Conservation (phyloP, 2,888 invertebrate genomes). For the Hirtodrosophila duncani region DNA sequence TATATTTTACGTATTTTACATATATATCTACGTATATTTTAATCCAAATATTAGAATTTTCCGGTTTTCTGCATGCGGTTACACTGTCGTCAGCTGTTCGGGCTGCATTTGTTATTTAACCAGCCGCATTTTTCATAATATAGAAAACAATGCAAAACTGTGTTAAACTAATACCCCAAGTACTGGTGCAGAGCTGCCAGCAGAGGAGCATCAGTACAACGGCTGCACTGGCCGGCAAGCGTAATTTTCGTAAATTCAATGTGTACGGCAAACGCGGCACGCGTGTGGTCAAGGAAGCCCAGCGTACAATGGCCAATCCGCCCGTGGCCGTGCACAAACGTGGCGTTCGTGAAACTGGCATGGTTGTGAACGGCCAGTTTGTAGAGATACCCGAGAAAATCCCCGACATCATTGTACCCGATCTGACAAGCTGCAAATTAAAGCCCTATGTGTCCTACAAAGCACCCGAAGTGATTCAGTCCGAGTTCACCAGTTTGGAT, state of each 20-base stretch:
- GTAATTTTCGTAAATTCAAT: slow-evolving; percentile 90
- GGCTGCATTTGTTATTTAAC: slow-evolving; percentile 61
- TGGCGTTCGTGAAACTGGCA: slow-evolving; percentile 84
- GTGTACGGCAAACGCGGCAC: slow-evolving; percentile 88
- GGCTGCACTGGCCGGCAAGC: slow-evolving; percentile 82
- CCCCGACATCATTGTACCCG: slow-evolving; percentile 95
- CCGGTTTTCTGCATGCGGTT: too few species aligned
- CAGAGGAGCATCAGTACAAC: slow-evolving; percentile 79
- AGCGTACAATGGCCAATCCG: slow-evolving; percentile 79
- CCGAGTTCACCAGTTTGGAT: slow-evolving; percentile 90
- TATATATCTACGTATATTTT: too few species aligned
- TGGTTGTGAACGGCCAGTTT: slow-evolving; percentile 80
- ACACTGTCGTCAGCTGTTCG: slow-evolving; percentile 33
- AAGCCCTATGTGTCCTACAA: slow-evolving; percentile 97
- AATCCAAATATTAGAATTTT: too few species aligned
- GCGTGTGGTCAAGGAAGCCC: slow-evolving; percentile 81
- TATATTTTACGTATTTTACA: too few species aligned
- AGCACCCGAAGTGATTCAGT: slow-evolving; percentile 85
- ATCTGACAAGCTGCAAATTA: slow-evolving; percentile 88
- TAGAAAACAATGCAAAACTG: slow-evolving; percentile 57
- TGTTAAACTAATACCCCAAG: slow-evolving; percentile 48
- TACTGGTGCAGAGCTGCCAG: slow-evolving; percentile 43
- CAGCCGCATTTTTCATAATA: not conserved
- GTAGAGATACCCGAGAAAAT: slow-evolving; percentile 89
- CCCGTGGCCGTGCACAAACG: slow-evolving; percentile 84